Conservation (phyloP, 2,113 vertebrate genomes). For the Paedocypris sp. region DNA sequence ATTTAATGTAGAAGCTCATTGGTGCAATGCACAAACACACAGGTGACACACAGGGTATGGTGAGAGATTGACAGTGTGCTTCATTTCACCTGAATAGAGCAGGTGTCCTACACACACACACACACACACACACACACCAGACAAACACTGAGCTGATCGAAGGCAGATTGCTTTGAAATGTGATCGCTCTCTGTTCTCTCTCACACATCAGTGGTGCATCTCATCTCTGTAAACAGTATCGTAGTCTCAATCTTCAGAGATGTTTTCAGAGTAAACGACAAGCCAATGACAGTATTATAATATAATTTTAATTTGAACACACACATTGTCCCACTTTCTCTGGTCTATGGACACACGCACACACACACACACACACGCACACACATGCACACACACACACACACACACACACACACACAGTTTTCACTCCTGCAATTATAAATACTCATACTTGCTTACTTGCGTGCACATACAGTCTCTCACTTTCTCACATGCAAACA, state of each 20-base stretch:
- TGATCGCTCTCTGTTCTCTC: background rate
- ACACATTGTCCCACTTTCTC: too few species aligned
- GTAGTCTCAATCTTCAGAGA: background rate
- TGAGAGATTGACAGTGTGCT: conserved; percentile 26
- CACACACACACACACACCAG: conserved; percentile 2
- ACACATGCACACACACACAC: too few species aligned
- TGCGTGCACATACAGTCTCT: too few species aligned
- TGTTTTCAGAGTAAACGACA: background rate
- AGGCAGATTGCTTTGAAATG: conserved; percentile 7
- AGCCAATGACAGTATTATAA: background rate
- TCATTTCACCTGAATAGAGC: conserved; percentile 21
- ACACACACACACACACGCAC: too few species aligned
- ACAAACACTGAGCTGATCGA: background rate
- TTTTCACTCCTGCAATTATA: too few species aligned
- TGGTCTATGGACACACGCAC: too few species aligned
- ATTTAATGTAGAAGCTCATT: too few species aligned
- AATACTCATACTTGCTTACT: too few species aligned
- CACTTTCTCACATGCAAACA: too few species aligned
- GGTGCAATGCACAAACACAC: background rate
- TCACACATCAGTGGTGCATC: background rate
- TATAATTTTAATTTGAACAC: background rate
- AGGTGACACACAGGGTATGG: conserved; percentile 7
- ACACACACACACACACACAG: too few species aligned
- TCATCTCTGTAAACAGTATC: background rate
- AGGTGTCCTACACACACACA: conserved; percentile 19